Conservation (phyloP, 1,140 invertebrate species). For the Agrypnia vestita region DNA sequence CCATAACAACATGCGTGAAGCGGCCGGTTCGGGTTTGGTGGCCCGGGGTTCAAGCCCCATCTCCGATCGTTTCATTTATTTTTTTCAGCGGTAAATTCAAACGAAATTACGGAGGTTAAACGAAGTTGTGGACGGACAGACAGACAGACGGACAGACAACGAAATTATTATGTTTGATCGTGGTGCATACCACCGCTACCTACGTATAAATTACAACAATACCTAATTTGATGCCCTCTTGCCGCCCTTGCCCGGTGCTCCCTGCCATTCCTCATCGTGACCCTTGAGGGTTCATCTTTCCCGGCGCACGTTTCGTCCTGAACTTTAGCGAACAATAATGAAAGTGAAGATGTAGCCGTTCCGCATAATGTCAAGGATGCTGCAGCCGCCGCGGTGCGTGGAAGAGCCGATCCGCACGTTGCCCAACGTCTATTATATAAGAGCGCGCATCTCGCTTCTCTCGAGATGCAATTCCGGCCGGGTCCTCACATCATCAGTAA, state of each 20-base stretch:
- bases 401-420: background rate
- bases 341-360: slow-evolving; percentile 16
- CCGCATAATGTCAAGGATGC: slow-evolving; percentile 19
- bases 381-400: background rate
- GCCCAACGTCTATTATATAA: slow-evolving; percentile 20
- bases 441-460: background rate
- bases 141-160: no score
- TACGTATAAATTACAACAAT: no score
- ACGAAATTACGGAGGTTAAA: no score
- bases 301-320: slow-evolving; percentile 11
- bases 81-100: no score
- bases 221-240: no score
- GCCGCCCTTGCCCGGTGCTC: background rate
- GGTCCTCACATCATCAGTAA: background rate
- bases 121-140: no score
- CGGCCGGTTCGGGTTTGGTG: no score
- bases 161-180: no score
- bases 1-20: no score
- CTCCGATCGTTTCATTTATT: no score
- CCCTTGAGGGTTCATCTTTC: slow-evolving; percentile 13
- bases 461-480: slow-evolving; percentile 8
- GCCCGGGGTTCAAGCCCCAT: no score
- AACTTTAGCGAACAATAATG: slow-evolving; percentile 9
- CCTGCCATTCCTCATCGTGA: background rate
- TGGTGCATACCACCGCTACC: no score